Evolutionary conservation across 2,797 vertebrate species (phyloP).

Genomic region (Austrolebias charrua): DNA sequence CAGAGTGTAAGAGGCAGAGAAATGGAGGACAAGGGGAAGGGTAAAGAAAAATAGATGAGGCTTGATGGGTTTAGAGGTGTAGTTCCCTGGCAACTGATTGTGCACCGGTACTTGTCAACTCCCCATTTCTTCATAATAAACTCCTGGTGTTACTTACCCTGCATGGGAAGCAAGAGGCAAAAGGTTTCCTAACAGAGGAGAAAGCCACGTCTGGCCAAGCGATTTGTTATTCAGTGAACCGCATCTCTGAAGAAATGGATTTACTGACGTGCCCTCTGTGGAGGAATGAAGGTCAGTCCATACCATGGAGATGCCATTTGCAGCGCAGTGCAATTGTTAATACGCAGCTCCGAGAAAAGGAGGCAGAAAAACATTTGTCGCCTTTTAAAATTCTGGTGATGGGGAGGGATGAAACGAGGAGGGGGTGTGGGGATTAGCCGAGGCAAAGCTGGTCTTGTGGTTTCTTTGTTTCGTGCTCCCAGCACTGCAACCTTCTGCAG

Average conservation of each 20-base stretch:
- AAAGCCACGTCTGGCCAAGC: constrained; percentile 59
- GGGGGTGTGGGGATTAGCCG: constrained; percentile 55
- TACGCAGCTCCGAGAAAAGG: constrained; percentile 53
- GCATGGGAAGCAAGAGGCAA: constrained; percentile 56
- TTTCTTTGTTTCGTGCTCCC: constrained; percentile 32
- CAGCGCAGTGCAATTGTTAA: constrained; percentile 60
- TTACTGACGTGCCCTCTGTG: constrained; percentile 74
- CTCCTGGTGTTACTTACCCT: constrained; percentile 44
- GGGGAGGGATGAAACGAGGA: constrained; percentile 54
- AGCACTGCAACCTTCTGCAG: constrained; percentile 22
- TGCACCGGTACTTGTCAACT: constrained; percentile 58
- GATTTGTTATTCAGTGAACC: constrained; percentile 80
- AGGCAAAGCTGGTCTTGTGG: constrained; percentile 33
- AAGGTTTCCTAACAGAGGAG: constrained; percentile 62
- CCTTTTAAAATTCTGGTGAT: constrained; percentile 66
- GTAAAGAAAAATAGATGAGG: constrained; percentile 13
- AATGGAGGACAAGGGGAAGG: constrained; percentile 5
- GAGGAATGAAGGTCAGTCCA: constrained; percentile 71
- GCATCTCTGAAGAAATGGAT: constrained; percentile 78
- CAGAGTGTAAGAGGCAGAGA: constrained; percentile 28
- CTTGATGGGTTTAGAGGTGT: constrained; percentile 19
- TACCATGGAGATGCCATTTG: constrained; percentile 70
- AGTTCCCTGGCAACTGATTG: constrained; percentile 30
- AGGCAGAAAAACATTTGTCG: constrained; percentile 54
- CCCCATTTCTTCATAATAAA: constrained; percentile 47